Evolutionary conservation across 2,113 vertebrate genomes (phyloP).

Genomic region (Lepidothrix coronata): DNA sequence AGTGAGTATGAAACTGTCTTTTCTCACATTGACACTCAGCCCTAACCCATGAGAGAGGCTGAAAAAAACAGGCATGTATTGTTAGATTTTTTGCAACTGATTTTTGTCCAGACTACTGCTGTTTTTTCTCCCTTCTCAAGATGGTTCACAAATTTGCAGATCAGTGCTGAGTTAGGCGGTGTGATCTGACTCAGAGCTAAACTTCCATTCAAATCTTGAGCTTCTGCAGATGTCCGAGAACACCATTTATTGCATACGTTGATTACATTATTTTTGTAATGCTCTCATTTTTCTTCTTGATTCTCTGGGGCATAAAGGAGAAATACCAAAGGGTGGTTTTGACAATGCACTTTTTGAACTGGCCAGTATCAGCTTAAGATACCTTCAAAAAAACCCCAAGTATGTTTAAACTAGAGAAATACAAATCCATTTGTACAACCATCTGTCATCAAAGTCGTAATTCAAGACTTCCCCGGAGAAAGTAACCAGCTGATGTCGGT

Average conservation of each 20-base stretch:
- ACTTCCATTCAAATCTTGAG: background rate
- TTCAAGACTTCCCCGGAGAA: background rate
- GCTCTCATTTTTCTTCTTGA: background rate
- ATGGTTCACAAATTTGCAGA: background rate
- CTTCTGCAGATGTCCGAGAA: background rate
- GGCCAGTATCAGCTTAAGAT: background rate
- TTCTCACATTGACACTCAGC: background rate
- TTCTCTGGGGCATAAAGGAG: background rate
- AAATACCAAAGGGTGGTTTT: conserved; percentile 15
- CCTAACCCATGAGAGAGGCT: background rate
- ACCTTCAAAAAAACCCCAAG: background rate
- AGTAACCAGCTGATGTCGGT: background rate
- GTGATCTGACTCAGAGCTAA: conserved; percentile 47
- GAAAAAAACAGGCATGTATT: background rate
- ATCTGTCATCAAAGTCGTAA: background rate
- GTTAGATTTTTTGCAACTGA: conserved; percentile 23
- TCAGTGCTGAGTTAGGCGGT: background rate
- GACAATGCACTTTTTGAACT: background rate
- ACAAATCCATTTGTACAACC: background rate
- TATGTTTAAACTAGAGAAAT: background rate
- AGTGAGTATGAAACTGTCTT: background rate
- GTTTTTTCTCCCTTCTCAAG: background rate
- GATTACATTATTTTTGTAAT: background rate
- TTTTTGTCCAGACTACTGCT: conserved; percentile 19
- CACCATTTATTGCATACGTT: background rate